phyloP scores from a whole-genome alignment of 2,113 vertebrate species.

The Sprattus sprattus region DNA sequence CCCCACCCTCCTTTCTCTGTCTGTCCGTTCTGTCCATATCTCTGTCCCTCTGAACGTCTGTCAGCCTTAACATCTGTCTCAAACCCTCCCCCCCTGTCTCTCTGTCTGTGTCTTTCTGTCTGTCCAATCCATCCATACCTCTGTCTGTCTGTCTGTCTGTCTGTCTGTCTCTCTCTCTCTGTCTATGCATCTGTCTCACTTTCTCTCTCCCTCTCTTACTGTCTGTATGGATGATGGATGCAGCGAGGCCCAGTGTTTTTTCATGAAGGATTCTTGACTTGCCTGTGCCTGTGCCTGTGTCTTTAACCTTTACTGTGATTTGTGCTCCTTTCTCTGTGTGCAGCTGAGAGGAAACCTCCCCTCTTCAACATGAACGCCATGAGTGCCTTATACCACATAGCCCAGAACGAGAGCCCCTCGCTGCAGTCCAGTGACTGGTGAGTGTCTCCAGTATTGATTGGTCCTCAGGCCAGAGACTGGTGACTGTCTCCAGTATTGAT shows the following conservation, averaged over 20 bases:
- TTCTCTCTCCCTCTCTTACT: neutral
- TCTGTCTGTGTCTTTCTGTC: too few relatives aligned
- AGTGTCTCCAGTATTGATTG: constrained; percentile 62
- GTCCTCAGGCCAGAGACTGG: neutral
- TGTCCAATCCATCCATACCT: too few relatives aligned
- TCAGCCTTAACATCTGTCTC: neutral
- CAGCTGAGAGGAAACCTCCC: constrained; percentile 98
- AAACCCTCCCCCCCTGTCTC: neutral
- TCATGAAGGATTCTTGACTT: neutral
- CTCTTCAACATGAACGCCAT: constrained; percentile 99
- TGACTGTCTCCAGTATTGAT: neutral
- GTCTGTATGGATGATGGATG: neutral
- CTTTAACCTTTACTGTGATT: neutral
- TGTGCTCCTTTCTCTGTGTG: neutral
- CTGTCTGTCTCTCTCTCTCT: neutral
- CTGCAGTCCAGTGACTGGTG: constrained; percentile 98
- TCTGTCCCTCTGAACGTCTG: neutral
- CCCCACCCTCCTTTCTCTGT: neutral
- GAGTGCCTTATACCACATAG: constrained; percentile 99
- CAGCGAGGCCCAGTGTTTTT: neutral
- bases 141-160: neutral
- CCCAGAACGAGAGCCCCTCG: constrained; percentile 97
- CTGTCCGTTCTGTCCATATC: neutral
- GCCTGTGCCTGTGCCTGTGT: neutral
- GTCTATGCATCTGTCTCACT: neutral